These are phyloP conservation scores for Limulus polyphemus DNA, from an alignment of 2,888 invertebrate species.

Conservation along the genomic window DNA sequence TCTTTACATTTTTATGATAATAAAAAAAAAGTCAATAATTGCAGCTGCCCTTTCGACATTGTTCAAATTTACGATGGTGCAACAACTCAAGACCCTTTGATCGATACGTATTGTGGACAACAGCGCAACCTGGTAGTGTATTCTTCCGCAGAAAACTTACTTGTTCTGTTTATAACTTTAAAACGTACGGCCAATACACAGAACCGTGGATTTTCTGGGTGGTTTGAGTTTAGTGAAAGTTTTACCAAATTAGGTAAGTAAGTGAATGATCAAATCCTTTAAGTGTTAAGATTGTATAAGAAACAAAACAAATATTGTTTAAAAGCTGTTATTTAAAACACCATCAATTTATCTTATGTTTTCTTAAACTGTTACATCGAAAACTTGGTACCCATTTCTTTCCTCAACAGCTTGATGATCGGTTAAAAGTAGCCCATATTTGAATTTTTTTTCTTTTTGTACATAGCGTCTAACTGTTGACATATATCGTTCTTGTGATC, in stretches of 20 bases:
- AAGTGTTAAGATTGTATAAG: too few species aligned
- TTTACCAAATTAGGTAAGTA: conserved; percentile 85
- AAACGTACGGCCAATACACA: conserved; percentile 84
- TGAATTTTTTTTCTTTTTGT: too few species aligned
- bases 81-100: conserved; percentile 71
- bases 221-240: conserved; percentile 95
- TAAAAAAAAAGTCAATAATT: conserved; percentile 27
- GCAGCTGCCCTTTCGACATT: conserved; percentile 95
- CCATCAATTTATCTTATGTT: too few species aligned
- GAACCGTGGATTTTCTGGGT: conserved; percentile 95
- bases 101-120: conserved; percentile 94
- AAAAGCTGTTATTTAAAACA: too few species aligned
- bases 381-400: too few species aligned
- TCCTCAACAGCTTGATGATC: too few species aligned
- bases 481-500: too few species aligned
- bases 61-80: conserved; percentile 93
- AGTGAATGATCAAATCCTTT: not conserved
- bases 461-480: too few species aligned
- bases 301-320: too few species aligned
- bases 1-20: too few species aligned
- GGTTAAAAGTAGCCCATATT: too few species aligned
- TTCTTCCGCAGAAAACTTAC: conserved; percentile 79
- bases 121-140: conserved; percentile 90
- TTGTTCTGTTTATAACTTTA: conserved; percentile 82
- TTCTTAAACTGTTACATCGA: too few species aligned